Percentiles rank a stretch among this genome's conserved stretches.
Evolutionary conservation across 1,140 invertebrate species (phyloP).

Genomic region (Drosophila chauvacae): DNA sequence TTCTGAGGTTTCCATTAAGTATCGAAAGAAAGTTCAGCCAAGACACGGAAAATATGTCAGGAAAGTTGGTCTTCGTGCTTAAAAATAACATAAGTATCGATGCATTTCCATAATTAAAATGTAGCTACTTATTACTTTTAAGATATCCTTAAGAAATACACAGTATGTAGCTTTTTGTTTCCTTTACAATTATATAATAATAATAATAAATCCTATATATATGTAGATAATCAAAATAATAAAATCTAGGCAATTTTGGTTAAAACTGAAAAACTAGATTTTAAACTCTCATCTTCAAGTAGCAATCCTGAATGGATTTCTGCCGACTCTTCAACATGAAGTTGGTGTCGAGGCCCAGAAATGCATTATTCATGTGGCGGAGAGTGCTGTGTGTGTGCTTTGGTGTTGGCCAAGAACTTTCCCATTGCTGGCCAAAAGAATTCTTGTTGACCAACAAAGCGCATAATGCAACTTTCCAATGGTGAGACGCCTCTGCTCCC

Average conservation of each 20-base stretch:
- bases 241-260: background rate
- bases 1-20: conserved; percentile 43
- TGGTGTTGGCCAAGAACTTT: conserved; percentile 46
- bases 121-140: background rate
- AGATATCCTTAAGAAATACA: background rate
- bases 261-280: background rate
- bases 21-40: background rate
- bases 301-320: background rate
- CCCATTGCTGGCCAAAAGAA: conserved; percentile 34
- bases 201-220: background rate
- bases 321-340: conserved; percentile 9
- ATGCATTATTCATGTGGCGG: conserved; percentile 51
- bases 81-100: background rate
- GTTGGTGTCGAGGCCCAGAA: conserved; percentile 13
- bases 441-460: conserved; percentile 77
- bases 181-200: background rate
- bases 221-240: background rate
- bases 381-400: background rate
- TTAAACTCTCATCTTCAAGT: background rate
- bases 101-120: background rate
- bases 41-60: too few relatives aligned
- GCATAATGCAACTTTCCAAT: conserved; percentile 68
- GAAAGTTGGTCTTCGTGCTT: background rate
- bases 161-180: background rate
- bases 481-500: conserved; percentile 29